phyloP scores from a whole-genome alignment of 2,113 vertebrate species.

The Chloroceryle aenea region DNA sequence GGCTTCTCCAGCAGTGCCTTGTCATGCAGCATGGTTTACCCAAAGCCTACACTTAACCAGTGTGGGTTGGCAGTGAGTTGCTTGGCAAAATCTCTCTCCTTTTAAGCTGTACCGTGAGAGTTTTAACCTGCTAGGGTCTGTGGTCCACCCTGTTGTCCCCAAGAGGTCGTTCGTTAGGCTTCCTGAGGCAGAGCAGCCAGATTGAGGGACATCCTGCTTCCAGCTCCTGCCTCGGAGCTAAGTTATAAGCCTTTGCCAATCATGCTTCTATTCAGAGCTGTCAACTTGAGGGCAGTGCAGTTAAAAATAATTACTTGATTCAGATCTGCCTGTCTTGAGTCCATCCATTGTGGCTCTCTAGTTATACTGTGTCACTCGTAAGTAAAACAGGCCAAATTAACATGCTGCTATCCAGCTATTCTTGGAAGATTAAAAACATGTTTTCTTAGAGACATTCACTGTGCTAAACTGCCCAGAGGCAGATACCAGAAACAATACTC shows the following conservation, averaged over 20 bases:
- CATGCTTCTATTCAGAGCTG: background rate
- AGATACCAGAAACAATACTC: background rate
- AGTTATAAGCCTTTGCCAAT: background rate
- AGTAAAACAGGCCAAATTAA: background rate
- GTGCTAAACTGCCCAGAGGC: background rate
- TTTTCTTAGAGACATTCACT: background rate
- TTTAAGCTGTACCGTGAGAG: background rate
- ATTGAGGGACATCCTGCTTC: background rate
- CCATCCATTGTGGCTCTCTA: background rate
- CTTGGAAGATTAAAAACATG: background rate
- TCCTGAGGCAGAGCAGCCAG: constrained; percentile 15
- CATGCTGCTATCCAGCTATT: background rate
- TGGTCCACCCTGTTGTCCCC: background rate
- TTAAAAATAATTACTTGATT: background rate
- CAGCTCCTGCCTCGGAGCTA: background rate
- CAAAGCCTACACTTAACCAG: constrained; percentile 30
- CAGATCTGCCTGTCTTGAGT: background rate
- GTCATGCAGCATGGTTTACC: background rate
- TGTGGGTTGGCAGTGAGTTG: constrained; percentile 40
- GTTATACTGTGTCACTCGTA: background rate
- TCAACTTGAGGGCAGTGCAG: background rate
- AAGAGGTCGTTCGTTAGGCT: background rate
- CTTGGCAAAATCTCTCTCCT: background rate
- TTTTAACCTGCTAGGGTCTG: background rate
- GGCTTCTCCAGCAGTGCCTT: background rate